Evolutionary conservation across 2,888 invertebrate genomes (phyloP), one percentile per base, ranked within the genome.

Genomic region (Cryptus armator): DNA sequence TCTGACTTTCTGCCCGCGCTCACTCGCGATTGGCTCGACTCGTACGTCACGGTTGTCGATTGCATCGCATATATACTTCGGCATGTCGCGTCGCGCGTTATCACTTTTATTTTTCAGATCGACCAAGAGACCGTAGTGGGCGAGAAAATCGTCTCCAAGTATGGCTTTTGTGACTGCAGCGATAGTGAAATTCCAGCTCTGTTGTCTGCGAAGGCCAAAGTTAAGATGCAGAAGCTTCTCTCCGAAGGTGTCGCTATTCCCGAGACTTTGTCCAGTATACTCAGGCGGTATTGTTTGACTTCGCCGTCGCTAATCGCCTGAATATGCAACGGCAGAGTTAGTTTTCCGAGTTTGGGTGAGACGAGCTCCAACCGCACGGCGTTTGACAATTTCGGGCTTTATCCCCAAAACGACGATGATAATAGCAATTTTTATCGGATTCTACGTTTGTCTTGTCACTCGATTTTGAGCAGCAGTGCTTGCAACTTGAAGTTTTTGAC

Each of bases 81-180:
- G 19, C 19, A 19, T 19, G 1, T 19, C 19, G 19, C 19, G 19
- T 1, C 19, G 19, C 19, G 19, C 19, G 19, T 19, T 19, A 19
- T 1, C 19, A n/a, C 19, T 19, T 19, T 19, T 19, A 19, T 19
- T 19, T 19, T 19, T 19, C 19, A 84, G 62, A 24, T 84, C 81
- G 0, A 81, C 37, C 0, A 84, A 10, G 1, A 84, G 46, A 1
- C 81, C 68, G 19, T 44, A 77, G 29, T 81, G 77, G 0, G 43
- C 14, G 24, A 82, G 24, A 12, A 81, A 48, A 62, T 74, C 78
- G 43, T 70, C 70, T 48, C 86, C 85, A 74, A 87, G 66, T 2
- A 86, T 84, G 0, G 85, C 79, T n/a, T 62, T 66, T 0, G 66
- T 24, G 3, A 85, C 83, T 24, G 82, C 81, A 0, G 86, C 87